Evolutionary conservation across 1,140 invertebrate species (phyloP).

Genomic region (Eubasilissa regina): DNA sequence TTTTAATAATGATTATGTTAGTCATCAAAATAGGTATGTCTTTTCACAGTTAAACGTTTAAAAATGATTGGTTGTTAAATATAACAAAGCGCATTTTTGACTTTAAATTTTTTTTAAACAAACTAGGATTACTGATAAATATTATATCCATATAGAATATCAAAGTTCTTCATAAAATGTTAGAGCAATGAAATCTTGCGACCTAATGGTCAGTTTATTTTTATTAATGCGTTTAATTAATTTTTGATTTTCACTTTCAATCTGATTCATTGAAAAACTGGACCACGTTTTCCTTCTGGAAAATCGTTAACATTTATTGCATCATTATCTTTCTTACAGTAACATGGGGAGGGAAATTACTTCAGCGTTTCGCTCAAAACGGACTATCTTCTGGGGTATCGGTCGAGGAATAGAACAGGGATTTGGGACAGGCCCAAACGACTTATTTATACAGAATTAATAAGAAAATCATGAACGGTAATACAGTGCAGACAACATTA

Average conservation of each 20-base stretch:
- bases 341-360: constrained; percentile 58
- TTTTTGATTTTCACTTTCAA: neutral
- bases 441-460: constrained; percentile 39
- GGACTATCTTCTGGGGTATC: constrained; percentile 54
- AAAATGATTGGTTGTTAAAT: no score
- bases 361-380: constrained; percentile 54
- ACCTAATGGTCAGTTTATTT: no score
- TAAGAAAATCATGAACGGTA: constrained; percentile 13
- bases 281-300: constrained; percentile 29
- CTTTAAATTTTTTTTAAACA: no score
- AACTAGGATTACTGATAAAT: no score
- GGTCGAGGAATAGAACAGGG: constrained; percentile 37
- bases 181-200: no score
- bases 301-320: constrained; percentile 60
- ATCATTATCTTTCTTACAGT: constrained; percentile 60
- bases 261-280: constrained; percentile 26
- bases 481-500: constrained; percentile 21
- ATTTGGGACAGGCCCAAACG: constrained; percentile 31
- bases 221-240: no score
- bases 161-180: no score
- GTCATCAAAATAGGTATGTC: no score
- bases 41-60: no score
- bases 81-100: no score
- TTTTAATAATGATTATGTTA: no score
- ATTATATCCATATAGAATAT: no score